Conservation (phyloP, 1,140 invertebrate species). For the Bombus vancouverensis region DNA sequence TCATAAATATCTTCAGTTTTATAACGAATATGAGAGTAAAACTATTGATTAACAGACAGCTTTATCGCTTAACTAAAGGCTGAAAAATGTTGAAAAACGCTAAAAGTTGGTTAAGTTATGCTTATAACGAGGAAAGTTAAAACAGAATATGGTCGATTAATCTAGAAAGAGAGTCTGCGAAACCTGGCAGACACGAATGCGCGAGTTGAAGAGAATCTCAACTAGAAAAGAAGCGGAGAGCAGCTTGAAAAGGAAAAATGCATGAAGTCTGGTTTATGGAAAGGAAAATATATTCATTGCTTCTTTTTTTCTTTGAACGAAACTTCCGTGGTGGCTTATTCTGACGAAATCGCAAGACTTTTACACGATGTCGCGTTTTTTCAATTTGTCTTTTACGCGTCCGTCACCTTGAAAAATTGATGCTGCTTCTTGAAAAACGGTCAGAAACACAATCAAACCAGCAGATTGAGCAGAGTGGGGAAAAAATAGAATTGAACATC, state of each 20-base stretch:
- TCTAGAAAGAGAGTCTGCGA: not conserved
- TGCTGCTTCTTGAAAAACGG: not conserved
- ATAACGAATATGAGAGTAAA: too few species aligned
- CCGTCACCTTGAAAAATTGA: not conserved
- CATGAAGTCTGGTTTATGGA: slow-evolving; percentile 38
- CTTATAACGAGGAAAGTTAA: not conserved
- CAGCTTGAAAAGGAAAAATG: slow-evolving; percentile 9
- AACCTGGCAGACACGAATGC: slow-evolving; percentile 3
- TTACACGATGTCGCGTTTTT: not conserved
- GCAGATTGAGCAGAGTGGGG: not conserved
- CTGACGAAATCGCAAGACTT: slow-evolving; percentile 20
- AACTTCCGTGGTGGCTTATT: not conserved
- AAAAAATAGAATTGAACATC: not conserved
- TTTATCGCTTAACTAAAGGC: too few species aligned
- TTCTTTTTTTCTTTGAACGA: not conserved
- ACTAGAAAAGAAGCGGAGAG: not conserved
- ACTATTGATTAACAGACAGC: too few species aligned
- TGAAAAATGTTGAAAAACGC: too few species aligned
- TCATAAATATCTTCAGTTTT: too few species aligned
- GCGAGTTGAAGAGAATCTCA: not conserved
- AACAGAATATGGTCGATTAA: not conserved
- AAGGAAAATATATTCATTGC: slow-evolving; percentile 48
- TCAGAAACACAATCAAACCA: not conserved
- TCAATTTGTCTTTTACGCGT: slow-evolving; percentile 17
- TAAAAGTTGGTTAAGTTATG: too few species aligned